Conservation (phyloP, 2,113 vertebrate species). For the Theristicus caerulescens region DNA sequence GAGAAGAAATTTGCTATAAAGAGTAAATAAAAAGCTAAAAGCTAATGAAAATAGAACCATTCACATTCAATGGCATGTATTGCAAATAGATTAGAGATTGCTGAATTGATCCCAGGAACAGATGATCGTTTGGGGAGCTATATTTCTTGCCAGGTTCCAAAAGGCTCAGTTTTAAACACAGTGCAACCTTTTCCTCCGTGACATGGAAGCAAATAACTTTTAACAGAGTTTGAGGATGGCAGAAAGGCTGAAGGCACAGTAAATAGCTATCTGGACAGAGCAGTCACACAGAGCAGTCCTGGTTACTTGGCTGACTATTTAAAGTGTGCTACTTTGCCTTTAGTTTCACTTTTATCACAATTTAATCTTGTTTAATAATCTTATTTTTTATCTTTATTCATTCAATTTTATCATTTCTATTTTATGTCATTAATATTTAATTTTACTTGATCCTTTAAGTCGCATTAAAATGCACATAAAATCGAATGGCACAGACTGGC, state of each 20-base stretch:
- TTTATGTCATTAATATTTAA: not conserved
- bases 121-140: not conserved
- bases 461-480: not conserved
- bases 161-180: not conserved
- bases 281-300: not conserved
- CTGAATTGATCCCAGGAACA: not conserved
- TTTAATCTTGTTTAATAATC: not conserved
- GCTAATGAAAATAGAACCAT: not conserved
- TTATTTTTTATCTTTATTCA: not conserved
- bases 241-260: not conserved
- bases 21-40: not conserved
- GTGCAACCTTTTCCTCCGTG: not conserved
- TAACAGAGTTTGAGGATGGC: not conserved
- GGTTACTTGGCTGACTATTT: not conserved
- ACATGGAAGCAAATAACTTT: not conserved
- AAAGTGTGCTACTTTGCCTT: not conserved
- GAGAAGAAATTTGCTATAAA: not conserved
- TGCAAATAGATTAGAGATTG: not conserved
- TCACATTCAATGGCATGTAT: not conserved
- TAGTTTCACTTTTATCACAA: not conserved
- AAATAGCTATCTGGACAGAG: not conserved
- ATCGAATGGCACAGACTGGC: not conserved
- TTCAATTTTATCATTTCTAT: not conserved
- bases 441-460: not conserved
- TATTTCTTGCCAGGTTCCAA: not conserved